A percentile compares a stretch with the other conserved stretches of the same genome.
phyloP scores from a whole-genome alignment of 2,888 invertebrate genomes.

The Macaria notata region DNA sequence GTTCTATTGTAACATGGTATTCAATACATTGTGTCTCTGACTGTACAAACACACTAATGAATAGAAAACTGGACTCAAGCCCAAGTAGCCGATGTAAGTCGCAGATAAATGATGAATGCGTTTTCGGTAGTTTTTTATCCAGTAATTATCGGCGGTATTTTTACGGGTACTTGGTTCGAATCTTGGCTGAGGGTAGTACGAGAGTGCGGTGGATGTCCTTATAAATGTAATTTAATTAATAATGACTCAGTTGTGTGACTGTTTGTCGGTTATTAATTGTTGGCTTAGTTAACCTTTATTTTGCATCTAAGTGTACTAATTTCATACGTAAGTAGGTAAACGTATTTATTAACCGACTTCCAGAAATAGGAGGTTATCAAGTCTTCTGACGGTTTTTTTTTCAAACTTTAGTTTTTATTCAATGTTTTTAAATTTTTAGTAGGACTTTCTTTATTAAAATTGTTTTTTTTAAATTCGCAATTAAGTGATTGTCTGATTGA shows the following conservation, averaged over 20 bases:
- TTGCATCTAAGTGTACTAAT: no score
- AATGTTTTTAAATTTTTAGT: no score
- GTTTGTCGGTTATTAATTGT: constrained; percentile 3
- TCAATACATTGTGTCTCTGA: constrained; percentile 7
- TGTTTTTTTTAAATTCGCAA: no score
- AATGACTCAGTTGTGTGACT: background rate
- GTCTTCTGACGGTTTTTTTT: no score
- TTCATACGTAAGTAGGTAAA: no score
- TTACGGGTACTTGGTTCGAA: constrained; percentile 43
- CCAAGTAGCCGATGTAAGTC: constrained; percentile 66
- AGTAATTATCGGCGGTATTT: constrained; percentile 62
- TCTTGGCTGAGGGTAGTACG: constrained; percentile 10
- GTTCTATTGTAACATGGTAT: no score
- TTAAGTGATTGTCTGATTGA: no score
- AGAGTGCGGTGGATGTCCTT: constrained; percentile 1
- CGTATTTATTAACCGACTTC: no score
- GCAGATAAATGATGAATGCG: constrained; percentile 74
- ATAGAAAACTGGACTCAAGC: constrained; percentile 70
- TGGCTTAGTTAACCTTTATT: no score
- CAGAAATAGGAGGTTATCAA: no score
- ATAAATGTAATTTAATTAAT: background rate
- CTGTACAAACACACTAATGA: constrained; percentile 71
- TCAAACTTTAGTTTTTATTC: no score
- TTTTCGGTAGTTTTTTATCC: constrained; percentile 61
- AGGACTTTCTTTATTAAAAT: no score